phyloP scores from a whole-genome alignment of 1,140 invertebrate species.

The Drosophila navojoa region DNA sequence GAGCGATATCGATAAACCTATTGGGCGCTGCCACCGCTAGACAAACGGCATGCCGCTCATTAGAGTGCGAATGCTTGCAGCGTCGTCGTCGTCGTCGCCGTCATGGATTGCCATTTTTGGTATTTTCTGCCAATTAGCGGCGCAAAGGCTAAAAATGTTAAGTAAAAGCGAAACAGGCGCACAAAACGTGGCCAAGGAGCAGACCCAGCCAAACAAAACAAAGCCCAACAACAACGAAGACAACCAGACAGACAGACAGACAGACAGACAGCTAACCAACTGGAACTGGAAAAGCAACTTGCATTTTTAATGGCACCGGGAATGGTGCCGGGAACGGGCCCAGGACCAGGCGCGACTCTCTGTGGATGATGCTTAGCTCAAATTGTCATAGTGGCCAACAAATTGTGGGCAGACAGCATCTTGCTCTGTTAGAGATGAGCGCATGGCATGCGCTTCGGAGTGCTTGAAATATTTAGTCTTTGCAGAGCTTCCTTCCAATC shows the following conservation, averaged over 20 bases:
- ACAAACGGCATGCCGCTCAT: slow-evolving; percentile 43
- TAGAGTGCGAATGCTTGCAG: slow-evolving; percentile 28
- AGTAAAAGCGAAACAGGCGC: slow-evolving; percentile 77
- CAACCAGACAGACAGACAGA: slow-evolving; percentile 2
- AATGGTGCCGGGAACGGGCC: slow-evolving; percentile 7
- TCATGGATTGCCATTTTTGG: slow-evolving; percentile 82
- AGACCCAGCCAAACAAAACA: slow-evolving; percentile 36
- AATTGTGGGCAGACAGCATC: slow-evolving; percentile 51
- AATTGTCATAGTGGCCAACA: slow-evolving; percentile 54
- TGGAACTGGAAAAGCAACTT: slow-evolving; percentile 63
- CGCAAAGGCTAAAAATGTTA: slow-evolving; percentile 80
- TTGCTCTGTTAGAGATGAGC: slow-evolving; percentile 3
- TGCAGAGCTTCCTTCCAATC: too few relatives aligned
- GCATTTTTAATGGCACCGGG: slow-evolving; percentile 74
- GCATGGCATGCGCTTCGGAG: slow-evolving; percentile 13
- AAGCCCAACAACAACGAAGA: slow-evolving; percentile 41
- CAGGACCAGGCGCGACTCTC: slow-evolving; percentile 1
- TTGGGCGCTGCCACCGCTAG: slow-evolving; percentile 29
- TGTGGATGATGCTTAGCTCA: slow-evolving; percentile 34
- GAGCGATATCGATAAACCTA: slow-evolving; percentile 37
- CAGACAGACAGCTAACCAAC: slow-evolving; percentile 18
- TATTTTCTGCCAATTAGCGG: slow-evolving; percentile 83
- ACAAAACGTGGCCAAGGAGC: slow-evolving; percentile 69
- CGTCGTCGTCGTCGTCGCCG: background rate
- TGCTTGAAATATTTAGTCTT: too few relatives aligned